Evolutionary conservation across 2,113 vertebrate genomes (phyloP).

Genomic region (Galemys pyrenaicus): DNA sequence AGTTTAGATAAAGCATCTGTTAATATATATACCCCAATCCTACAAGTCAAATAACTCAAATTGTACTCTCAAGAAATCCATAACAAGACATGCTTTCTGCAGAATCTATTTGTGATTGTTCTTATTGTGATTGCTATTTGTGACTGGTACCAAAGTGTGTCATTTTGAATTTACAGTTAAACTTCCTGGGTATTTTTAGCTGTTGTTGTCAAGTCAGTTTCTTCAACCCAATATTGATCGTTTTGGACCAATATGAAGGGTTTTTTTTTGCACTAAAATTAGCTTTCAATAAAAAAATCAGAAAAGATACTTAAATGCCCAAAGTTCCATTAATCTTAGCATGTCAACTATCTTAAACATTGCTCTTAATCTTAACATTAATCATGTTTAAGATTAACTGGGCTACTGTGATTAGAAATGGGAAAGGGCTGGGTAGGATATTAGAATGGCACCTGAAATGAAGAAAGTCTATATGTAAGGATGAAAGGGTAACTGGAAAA

Average conservation of each 20-base stretch:
- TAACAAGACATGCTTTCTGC: background rate
- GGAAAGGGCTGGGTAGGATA: background rate
- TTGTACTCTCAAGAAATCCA: constrained; percentile 11
- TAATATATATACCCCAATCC: background rate
- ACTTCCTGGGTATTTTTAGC: background rate
- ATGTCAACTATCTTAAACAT: background rate
- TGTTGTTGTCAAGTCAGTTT: background rate
- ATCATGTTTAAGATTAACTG: background rate
- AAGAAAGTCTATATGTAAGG: background rate
- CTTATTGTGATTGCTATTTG: background rate
- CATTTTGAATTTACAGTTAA: background rate
- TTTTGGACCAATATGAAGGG: background rate
- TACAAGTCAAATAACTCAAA: background rate
- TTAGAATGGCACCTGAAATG: constrained; percentile 25
- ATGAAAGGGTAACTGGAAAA: background rate
- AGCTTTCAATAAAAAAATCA: background rate
- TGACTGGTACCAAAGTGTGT: background rate
- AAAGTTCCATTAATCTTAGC: background rate
- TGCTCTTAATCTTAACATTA: too few relatives aligned
- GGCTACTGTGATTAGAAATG: background rate
- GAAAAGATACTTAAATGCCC: background rate
- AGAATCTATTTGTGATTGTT: background rate
- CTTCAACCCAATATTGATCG: background rate
- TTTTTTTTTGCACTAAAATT: constrained; percentile 1
- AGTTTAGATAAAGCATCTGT: background rate